phyloP scores from a whole-genome alignment of 1,140 invertebrate genomes.

The Ruditapes philippinarum region DNA sequence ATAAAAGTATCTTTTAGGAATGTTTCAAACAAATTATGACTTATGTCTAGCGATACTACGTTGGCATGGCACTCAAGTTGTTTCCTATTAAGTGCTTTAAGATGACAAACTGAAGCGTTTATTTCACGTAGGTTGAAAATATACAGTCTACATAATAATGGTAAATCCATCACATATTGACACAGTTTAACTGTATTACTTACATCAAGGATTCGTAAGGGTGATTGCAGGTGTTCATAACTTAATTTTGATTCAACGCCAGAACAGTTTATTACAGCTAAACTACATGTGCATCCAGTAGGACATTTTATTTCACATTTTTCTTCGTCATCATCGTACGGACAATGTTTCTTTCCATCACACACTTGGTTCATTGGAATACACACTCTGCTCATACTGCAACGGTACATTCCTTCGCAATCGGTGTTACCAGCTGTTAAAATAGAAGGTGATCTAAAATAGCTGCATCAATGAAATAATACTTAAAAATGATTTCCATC shows the following conservation, averaged over 20 bases:
- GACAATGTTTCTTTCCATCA: not conserved
- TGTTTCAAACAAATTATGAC: constrained; percentile 29
- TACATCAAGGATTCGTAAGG: not conserved
- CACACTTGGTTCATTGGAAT: not conserved
- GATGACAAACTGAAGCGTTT: not conserved
- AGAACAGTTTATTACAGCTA: not conserved
- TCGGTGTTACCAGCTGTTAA: not conserved
- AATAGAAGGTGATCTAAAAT: too few relatives aligned
- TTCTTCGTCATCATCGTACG: not conserved
- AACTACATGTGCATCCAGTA: not conserved
- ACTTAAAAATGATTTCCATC: too few relatives aligned
- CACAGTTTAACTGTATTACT: too few relatives aligned
- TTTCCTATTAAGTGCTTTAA: not conserved
- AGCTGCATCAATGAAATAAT: too few relatives aligned
- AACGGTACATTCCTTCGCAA: not conserved
- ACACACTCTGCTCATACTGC: not conserved
- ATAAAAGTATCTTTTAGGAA: constrained; percentile 17
- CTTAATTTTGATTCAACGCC: not conserved
- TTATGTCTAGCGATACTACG: constrained; percentile 38
- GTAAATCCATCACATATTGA: not conserved
- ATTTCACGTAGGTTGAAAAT: too few relatives aligned
- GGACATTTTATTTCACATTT: not conserved
- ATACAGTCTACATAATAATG: not conserved
- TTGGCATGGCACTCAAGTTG: not conserved
- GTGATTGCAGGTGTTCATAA: not conserved